Conservation (phyloP, 2,797 vertebrate species). For the Malurus splendens region DNA sequence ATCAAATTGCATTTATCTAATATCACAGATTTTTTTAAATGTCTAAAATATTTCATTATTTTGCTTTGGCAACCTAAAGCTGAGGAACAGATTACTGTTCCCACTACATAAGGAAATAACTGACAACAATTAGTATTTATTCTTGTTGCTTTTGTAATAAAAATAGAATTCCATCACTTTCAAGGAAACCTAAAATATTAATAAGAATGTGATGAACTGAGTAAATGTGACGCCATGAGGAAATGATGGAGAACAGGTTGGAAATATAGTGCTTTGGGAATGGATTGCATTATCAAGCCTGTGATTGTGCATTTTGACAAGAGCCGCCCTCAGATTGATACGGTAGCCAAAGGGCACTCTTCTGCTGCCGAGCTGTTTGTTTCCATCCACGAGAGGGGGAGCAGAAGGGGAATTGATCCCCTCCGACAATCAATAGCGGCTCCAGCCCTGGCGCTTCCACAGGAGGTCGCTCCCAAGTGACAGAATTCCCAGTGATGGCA, state of each 20-base stretch:
- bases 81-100: constrained; percentile 61
- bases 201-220: constrained; percentile 63
- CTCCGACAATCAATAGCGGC: not conserved
- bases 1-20: constrained; percentile 64
- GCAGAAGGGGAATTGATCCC: constrained; percentile 37
- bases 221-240: constrained; percentile 65
- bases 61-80: constrained; percentile 57
- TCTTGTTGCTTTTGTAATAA: constrained; percentile 66
- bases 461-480: constrained; percentile 33
- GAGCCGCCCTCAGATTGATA: constrained; percentile 62
- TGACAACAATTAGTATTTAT: constrained; percentile 66
- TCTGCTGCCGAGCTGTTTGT: constrained; percentile 49
- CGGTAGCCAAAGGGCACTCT: constrained; percentile 62
- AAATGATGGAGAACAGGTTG: constrained; percentile 67
- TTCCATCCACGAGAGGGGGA: constrained; percentile 15
- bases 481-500: not conserved
- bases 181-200: constrained; percentile 66
- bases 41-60: constrained; percentile 64
- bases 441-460: constrained; percentile 4
- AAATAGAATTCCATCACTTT: constrained; percentile 68
- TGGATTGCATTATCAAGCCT: constrained; percentile 60
- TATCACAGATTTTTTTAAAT: constrained; percentile 59
- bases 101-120: constrained; percentile 62
- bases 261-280: constrained; percentile 62
- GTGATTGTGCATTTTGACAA: constrained; percentile 66